These are phyloP conservation scores for Rhinatrema bivittatum DNA, from an alignment of 2,797 vertebrate species.

Conservation along the genomic window DNA sequence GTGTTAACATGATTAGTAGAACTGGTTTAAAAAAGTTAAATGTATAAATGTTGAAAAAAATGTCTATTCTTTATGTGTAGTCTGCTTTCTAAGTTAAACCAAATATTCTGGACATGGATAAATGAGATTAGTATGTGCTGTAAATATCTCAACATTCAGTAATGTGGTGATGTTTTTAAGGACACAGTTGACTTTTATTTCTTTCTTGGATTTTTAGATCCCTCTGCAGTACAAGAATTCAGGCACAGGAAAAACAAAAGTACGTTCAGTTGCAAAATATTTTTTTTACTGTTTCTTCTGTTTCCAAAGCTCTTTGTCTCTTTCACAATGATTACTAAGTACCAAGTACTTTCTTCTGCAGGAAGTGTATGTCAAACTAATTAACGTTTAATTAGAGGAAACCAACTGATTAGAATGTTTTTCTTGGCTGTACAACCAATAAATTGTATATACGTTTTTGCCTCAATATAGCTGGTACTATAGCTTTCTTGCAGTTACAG, in stretches of 20 bases:
- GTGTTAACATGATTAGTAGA: too few species aligned
- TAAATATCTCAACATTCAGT: too few species aligned
- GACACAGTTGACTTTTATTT: too few species aligned
- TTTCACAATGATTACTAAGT: constrained; percentile 74
- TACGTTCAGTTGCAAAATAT: constrained; percentile 8
- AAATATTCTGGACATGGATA: too few species aligned
- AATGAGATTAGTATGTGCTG: too few species aligned
- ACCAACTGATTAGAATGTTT: constrained; percentile 82
- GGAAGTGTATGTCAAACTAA: constrained; percentile 78
- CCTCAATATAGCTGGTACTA: constrained; percentile 31
- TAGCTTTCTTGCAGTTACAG: constrained; percentile 34
- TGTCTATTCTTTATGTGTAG: too few species aligned
- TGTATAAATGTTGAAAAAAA: too few species aligned
- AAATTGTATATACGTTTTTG: constrained; percentile 67
- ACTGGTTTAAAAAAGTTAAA: too few species aligned
- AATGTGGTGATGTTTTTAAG: too few species aligned
- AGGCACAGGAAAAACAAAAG: constrained; percentile 7
- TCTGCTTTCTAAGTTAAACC: too few species aligned
- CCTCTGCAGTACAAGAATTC: constrained; percentile 16
- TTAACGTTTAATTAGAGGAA: constrained; percentile 84
- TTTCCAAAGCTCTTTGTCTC: constrained; percentile 53
- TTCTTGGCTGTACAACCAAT: constrained; percentile 72
- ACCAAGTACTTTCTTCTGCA: constrained; percentile 69
- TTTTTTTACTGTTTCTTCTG: constrained; percentile 23
- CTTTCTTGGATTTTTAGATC: constrained; percentile 17